Conservation (phyloP, 2,888 invertebrate species). For the Heliconius cydno region DNA sequence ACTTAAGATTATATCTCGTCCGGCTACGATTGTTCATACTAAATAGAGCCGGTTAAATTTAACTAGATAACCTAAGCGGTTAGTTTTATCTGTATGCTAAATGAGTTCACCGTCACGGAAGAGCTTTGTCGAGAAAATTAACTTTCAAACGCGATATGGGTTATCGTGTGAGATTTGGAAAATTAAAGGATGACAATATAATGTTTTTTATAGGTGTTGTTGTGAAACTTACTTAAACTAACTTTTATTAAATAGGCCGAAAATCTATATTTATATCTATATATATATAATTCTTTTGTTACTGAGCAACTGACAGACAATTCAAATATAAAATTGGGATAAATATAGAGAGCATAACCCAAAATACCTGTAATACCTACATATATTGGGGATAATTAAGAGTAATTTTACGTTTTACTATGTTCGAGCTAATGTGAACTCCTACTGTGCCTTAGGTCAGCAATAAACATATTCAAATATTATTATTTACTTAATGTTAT, state of each 20-base stretch:
- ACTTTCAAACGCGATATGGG: slow-evolving; percentile 42
- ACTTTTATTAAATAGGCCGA: too few relatives aligned
- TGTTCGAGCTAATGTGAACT: not conserved
- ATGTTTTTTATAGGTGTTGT: too few relatives aligned
- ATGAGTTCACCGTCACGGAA: slow-evolving; percentile 48
- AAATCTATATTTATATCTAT: too few relatives aligned
- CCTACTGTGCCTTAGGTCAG: not conserved
- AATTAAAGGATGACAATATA: not conserved
- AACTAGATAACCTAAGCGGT: slow-evolving; percentile 57
- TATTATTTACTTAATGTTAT: not conserved
- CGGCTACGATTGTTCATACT: slow-evolving; percentile 73
- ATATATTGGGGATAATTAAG: too few relatives aligned
- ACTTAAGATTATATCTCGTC: slow-evolving; percentile 77
- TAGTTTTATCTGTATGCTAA: slow-evolving; percentile 57
- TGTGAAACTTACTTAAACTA: too few relatives aligned
- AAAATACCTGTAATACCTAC: too few relatives aligned
- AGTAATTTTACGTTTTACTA: not conserved
- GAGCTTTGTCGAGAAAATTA: slow-evolving; percentile 48
- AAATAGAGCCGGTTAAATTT: slow-evolving; percentile 58
- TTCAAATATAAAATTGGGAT: too few relatives aligned
- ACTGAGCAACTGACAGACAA: too few relatives aligned
- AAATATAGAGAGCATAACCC: too few relatives aligned
- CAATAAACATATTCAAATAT: not conserved
- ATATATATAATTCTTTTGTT: too few relatives aligned
- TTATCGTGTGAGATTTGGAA: slow-evolving; percentile 27